phyloP scores from a whole-genome alignment of 2,888 invertebrate species.

The Drosophila parthenogenetica region DNA sequence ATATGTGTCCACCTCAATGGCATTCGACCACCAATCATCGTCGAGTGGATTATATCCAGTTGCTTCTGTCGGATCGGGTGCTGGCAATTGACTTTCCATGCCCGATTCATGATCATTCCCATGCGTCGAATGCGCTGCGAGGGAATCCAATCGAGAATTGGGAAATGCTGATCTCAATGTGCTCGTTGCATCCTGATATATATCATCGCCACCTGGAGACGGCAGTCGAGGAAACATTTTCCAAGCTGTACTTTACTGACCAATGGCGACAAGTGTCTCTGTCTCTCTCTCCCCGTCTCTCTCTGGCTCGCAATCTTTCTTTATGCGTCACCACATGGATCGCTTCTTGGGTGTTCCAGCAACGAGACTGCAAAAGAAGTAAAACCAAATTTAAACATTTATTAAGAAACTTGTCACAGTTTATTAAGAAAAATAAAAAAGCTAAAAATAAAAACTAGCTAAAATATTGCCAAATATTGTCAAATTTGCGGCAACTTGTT shows the following conservation, averaged over 20 bases:
- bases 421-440: conserved; percentile 32
- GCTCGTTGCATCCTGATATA: conserved; percentile 80
- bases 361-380: conserved; percentile 29
- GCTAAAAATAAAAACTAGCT: conserved; percentile 33
- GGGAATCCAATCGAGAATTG: conserved; percentile 83
- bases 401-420: conserved; percentile 58
- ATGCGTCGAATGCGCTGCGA: conserved; percentile 59
- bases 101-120: conserved; percentile 31
- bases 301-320: not conserved
- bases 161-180: conserved; percentile 84
- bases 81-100: conserved; percentile 71
- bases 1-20: conserved; percentile 85
- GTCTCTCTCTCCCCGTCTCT: conserved; percentile 1
- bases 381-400: conserved; percentile 37
- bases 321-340: conserved; percentile 57
- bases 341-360: conserved; percentile 58
- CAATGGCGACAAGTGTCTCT: conserved; percentile 76
- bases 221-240: conserved; percentile 84
- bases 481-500: conserved; percentile 48
- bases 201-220: conserved; percentile 69
- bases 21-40: conserved; percentile 85
- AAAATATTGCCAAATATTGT: conserved; percentile 67
- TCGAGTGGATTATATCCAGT: conserved; percentile 74
- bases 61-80: conserved; percentile 55
- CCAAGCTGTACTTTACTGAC: conserved; percentile 22